Evolutionary conservation across 2,888 invertebrate genomes (phyloP), one percentile per base, ranked within the genome.

Genomic region (Lycophotia porphyrea): DNA sequence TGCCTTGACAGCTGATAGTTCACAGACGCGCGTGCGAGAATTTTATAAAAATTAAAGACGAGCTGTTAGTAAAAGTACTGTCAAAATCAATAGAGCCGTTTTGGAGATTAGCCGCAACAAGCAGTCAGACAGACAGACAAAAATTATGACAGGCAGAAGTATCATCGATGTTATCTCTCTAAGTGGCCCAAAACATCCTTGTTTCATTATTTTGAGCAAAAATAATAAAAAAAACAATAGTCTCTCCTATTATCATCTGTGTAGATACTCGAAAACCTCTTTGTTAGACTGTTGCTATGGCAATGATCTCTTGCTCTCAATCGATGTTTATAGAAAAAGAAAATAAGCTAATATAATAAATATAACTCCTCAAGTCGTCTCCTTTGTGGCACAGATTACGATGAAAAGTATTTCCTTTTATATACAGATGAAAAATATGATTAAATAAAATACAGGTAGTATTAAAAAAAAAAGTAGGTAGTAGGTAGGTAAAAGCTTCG

Each of bases 331-430:
- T 70, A n/a, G 27, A 67, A 80, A 69, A 55, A 15, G 24, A 67
- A 82, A 76, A 69, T 65, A 82, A 63, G 24, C 34, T 31, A 27
- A 36, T n/a, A 70, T 65, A 63, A 39, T 39, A 39, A 63, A 39
- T 39, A 39, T 47, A 39, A 63, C 47, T 44, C 24, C 60, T 42
- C n/a, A 27, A 68, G 81, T 64, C 55, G 27, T 34, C 36, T 66
- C 66, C 34, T 82, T 60, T 77, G 65, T 76, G 47, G 34, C 70
- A 24, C 27, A 49, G 55, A 80, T 76, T 70, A 76, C 52, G 39
- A 69, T 15, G 31, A 55, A 52, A 39, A 31, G 34, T 81, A 47
- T 47, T 80, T 66, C 58, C 31, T 67, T 70, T 49, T 47, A 55
- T 31, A 39, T 39, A 44, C 13, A 55, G 44, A 52, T 55, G 15